Evolutionary conservation across 2,888 invertebrate species (phyloP), one percentile per base, ranked within the genome.

Genomic region (Cheilosia vernalis): DNA sequence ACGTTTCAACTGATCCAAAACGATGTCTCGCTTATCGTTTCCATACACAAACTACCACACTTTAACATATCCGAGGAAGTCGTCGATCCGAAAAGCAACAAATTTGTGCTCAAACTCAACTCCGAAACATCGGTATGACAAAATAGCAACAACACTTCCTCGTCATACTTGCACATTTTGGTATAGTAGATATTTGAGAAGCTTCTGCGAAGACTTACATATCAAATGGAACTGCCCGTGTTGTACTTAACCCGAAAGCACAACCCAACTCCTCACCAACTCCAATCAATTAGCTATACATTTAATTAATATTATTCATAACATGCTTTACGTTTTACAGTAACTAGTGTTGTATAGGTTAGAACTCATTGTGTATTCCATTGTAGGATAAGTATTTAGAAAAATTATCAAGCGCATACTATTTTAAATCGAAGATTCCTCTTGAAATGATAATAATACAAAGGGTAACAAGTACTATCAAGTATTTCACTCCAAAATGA

Each of bases 81-180:
- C 0, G 97, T 98, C 17, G 98, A 99, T 93, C 98, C 98, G 0
- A 98, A 98, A 92, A 97, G 96, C 89, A 98, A 98, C 92, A 96
- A 98, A 91, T 99, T 99, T 94, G 96, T 98, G 66, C 93, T 99
- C 87, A 94, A 98, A 90, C 93, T 99, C 56, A 99, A 98, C 91
- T 98, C 98, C 0, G 99, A 99, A 92, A 99, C 99, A 56, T 98
- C 98, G 1, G 99, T 99, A 92, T 99, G 96, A 96, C 95, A 91
- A 87, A 87, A 85, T 87, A 91, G 91, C 87, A 91, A 91, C 88
- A 89, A 90, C 83, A 91, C 91, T 44, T 91, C 91, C 87, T 90
- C 91, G n/a, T 91, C 91, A 63, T 91, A 91, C 63, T 88, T 91
- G 88, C 91, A 91, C 87, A 90, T 91, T 78, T 91, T 91, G 81